phyloP scores from a whole-genome alignment of 2,797 vertebrate genomes.

The Oceanodroma leucorhoa region DNA sequence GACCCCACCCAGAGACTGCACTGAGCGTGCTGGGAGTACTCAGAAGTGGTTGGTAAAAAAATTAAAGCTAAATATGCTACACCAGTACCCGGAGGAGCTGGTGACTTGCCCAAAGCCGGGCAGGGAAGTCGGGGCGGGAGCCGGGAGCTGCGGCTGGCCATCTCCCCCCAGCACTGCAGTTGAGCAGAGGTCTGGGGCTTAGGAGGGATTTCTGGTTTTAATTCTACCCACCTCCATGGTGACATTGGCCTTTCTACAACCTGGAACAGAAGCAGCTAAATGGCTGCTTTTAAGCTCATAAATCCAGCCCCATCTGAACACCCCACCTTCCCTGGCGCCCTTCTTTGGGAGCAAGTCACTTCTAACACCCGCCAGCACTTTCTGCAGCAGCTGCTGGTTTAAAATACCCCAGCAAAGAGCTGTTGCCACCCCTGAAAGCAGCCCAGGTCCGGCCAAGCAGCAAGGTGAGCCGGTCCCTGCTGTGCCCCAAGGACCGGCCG shows the following conservation, averaged over 20 bases:
- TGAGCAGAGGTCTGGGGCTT: slow-evolving; percentile 13
- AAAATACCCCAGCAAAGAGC: background rate
- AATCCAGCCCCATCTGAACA: background rate
- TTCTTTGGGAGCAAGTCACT: background rate
- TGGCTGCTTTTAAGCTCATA: slow-evolving; percentile 39
- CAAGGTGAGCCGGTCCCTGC: background rate
- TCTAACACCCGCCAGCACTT: rapidly evolving
- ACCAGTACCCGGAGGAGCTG: background rate
- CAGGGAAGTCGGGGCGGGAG: background rate
- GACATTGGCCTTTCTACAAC: slow-evolving; percentile 59
- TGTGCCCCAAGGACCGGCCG: background rate
- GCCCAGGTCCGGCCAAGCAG: background rate
- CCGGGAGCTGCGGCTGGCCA: background rate
- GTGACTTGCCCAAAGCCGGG: background rate
- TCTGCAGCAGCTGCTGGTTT: background rate
- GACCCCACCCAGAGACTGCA: background rate
- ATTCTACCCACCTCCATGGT: slow-evolving; percentile 39
- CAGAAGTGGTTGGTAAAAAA: background rate
- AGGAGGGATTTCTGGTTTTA: slow-evolving; percentile 52
- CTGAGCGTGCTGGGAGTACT: background rate
- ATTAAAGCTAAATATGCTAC: background rate
- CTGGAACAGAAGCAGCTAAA: slow-evolving; percentile 21
- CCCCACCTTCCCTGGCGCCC: background rate
- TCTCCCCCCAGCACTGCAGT: background rate
- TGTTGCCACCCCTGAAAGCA: background rate